phyloP scores from a whole-genome alignment of 1,140 invertebrate species.

The Anoplophora glabripennis region DNA sequence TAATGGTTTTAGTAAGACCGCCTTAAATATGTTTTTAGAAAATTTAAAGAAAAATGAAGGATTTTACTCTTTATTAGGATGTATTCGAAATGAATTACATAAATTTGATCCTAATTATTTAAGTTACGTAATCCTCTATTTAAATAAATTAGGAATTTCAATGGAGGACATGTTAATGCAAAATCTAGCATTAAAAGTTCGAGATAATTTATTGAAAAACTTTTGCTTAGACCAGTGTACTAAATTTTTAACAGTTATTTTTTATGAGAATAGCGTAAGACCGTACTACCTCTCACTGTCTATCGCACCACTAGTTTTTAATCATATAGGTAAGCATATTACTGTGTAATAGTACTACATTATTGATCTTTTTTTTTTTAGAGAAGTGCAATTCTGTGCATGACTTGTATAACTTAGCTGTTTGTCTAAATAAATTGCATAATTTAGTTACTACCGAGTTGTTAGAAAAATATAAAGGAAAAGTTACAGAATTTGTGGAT shows the following conservation, averaged over 20 bases:
- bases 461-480: conserved; percentile 31
- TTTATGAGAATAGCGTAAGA: conserved; percentile 30
- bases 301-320: conserved; percentile 34
- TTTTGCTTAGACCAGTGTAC: conserved; percentile 26
- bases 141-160: conserved; percentile 38
- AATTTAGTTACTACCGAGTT: conserved; percentile 32
- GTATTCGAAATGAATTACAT: conserved; percentile 22
- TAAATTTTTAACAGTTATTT: conserved; percentile 31
- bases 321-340: conserved; percentile 34
- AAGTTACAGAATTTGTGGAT: conserved; percentile 31
- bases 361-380: conserved; percentile 27
- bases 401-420: conserved; percentile 31
- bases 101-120: conserved; percentile 31
- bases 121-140: conserved; percentile 37
- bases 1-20: conserved; percentile 19
- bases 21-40: conserved; percentile 25
- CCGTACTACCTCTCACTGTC: conserved; percentile 30
- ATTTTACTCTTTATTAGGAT: conserved; percentile 30
- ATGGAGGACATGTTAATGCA: conserved; percentile 27
- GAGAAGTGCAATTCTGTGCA: conserved; percentile 29
- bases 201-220: conserved; percentile 22
- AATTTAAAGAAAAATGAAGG: conserved; percentile 26
- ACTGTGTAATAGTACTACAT: conserved; percentile 7
- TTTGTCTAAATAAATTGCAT: conserved; percentile 37
- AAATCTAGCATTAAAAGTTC: conserved; percentile 27